phyloP scores from a whole-genome alignment of 2,888 invertebrate genomes.

The Macropis europaea region DNA sequence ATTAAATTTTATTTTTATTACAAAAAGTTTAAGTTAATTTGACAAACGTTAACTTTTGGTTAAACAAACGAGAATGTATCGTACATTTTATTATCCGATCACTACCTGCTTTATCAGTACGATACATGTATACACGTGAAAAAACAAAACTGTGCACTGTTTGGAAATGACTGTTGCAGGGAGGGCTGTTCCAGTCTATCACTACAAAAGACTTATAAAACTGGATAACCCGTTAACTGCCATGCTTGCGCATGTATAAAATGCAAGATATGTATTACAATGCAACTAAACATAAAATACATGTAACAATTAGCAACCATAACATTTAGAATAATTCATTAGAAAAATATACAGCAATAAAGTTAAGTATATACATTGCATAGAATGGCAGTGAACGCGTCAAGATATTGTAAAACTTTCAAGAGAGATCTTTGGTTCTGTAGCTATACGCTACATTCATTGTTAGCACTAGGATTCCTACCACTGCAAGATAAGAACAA shows the following conservation, averaged over 20 bases:
- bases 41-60: background rate
- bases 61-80: conserved; percentile 9
- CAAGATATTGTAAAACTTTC: conserved; percentile 56
- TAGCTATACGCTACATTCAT: conserved; percentile 50
- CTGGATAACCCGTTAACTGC: conserved; percentile 58
- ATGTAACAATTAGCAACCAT: conserved; percentile 29
- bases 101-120: conserved; percentile 39
- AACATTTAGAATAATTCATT: conserved; percentile 26
- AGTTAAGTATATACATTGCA: conserved; percentile 57
- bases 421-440: conserved; percentile 57
- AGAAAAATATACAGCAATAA: conserved; percentile 26
- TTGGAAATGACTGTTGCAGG: conserved; percentile 15
- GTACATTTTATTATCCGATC: background rate
- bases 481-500: conserved; percentile 49
- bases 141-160: conserved; percentile 15
- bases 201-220: conserved; percentile 36
- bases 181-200: conserved; percentile 25
- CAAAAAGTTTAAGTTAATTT: conserved; percentile 4
- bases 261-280: conserved; percentile 23
- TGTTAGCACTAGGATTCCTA: conserved; percentile 56
- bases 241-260: conserved; percentile 50
- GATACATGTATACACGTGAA: conserved; percentile 20
- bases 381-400: conserved; percentile 67
- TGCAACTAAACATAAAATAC: conserved; percentile 28
- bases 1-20: conserved; percentile 1